Evolutionary conservation across 2,888 invertebrate species (phyloP), one percentile per base, ranked within the genome.

Genomic region (Apeira syringaria): DNA sequence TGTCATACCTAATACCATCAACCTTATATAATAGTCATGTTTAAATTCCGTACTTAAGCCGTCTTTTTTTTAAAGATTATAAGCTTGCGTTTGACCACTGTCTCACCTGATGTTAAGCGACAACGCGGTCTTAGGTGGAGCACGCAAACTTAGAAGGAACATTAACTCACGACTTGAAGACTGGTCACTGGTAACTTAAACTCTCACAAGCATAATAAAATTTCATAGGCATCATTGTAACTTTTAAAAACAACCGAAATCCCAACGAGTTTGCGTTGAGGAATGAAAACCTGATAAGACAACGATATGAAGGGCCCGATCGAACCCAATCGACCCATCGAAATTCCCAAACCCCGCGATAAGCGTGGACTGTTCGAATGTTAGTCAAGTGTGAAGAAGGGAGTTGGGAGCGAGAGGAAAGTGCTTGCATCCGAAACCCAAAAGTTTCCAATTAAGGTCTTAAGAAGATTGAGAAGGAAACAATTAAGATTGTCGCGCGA

Each of bases 381-480:
- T 40, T 41, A 34, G 29, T 17, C 12, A 11, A 29, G 17, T 8
- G 15, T 10, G n/a, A 7, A 8, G 24, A 8, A 22, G 31, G 27
- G 33, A 32, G 12, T 11, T 10, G 26, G 10, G 25, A 6, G 7
- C 8, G 25, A 5, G 28, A 22, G 10, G 2, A 2, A 11, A 13
- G 26, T n/a, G 31, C 43, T 36, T 43, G 37, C 43, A 43, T 32
- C 22, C 27, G 22, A 36, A 32, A 43, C 42, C 36, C 31, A 24
- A 37, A 43, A 43, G 37, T 43, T 43, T 43, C 37, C 43, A 43
- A 43, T 43, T 43, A 43, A 43, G 42, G 31, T 28, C 42, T 36
- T 43, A 43, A 43, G 42, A 43, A 43, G 43, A 43, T 43, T 43
- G 17, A 32, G 28, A 37, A 27, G 37, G 43, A 32, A 37, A 43